Conservation (phyloP, 30 jellyfish, hydroid and myxozoan species). For the Catostylus mosaicus region DNA sequence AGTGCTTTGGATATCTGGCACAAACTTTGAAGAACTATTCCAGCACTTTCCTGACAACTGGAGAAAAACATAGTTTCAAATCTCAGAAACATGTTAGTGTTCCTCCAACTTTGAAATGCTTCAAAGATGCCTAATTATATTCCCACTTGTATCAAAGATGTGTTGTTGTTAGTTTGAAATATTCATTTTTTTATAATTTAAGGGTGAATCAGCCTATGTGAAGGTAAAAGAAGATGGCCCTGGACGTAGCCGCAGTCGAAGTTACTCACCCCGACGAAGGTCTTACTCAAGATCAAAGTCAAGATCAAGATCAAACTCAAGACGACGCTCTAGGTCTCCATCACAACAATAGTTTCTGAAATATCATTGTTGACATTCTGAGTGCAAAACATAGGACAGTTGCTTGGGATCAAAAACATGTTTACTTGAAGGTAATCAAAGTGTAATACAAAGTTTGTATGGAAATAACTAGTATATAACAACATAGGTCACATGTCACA, state of each 20-base stretch:
- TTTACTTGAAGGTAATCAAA: conserved; percentile 9
- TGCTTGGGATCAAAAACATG: conserved; percentile 1
- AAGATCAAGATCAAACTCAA: conserved; percentile 61
- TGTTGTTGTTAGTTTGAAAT: background rate
- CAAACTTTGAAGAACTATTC: no score
- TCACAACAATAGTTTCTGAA: conserved; percentile 21
- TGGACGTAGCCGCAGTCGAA: conserved; percentile 65
- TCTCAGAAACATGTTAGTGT: no score
- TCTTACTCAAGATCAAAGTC: conserved; percentile 63
- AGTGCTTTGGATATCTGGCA: no score
- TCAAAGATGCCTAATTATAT: no score
- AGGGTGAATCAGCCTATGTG: conserved; percentile 78
- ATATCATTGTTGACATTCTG: background rate
- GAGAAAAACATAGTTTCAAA: no score
- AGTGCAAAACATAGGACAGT: conserved; percentile 1
- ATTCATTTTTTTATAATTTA: background rate
- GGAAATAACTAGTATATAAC: no score
- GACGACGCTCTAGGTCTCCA: conserved; percentile 48
- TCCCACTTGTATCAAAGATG: no score
- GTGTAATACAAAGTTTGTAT: conserved; percentile 2
- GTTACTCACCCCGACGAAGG: conserved; percentile 65
- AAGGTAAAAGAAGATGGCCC: conserved; percentile 67
- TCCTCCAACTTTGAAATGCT: no score
- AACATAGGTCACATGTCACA: no score
- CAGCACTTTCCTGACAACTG: no score